Percentiles rank a stretch among this genome's conserved stretches.
These are phyloP conservation scores for Odobenus rosmarus DNA, from an alignment of 2,113 vertebrate species.

Conservation along the genomic window DNA sequence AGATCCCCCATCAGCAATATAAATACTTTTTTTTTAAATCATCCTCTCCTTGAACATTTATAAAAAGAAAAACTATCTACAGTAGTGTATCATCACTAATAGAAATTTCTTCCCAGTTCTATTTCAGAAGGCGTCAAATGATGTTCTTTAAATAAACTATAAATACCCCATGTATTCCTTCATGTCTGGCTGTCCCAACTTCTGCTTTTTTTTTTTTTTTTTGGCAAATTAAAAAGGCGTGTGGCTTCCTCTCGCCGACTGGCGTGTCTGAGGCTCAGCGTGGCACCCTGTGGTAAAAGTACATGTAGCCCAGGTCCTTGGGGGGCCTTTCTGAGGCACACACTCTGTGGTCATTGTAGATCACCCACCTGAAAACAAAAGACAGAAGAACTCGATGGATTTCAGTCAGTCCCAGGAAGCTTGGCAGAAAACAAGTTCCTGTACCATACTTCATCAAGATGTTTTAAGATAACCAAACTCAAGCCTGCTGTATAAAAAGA, in stretches of 20 bases:
- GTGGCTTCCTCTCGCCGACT: constrained; percentile 85
- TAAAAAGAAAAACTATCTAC: constrained; percentile 82
- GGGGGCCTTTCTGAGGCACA: constrained; percentile 98
- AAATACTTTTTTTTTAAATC: constrained; percentile 59
- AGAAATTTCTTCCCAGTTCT: constrained; percentile 82
- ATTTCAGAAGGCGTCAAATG: constrained; percentile 81
- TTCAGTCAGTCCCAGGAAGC: not conserved
- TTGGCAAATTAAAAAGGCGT: constrained; percentile 86
- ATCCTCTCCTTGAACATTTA: constrained; percentile 77
- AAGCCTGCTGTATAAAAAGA: not conserved
- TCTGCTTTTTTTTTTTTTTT: constrained; percentile 72
- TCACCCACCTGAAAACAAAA: constrained; percentile 94
- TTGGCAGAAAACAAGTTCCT: not conserved
- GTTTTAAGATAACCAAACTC: not conserved
- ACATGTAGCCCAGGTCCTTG: constrained; percentile 98
- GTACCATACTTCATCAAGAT: not conserved
- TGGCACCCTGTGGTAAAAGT: constrained; percentile 97
- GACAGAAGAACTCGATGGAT: constrained; percentile 32
- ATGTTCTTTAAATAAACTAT: constrained; percentile 84
- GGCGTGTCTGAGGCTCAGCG: constrained; percentile 86
- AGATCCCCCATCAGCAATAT: constrained; percentile 70
- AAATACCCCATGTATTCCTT: constrained; percentile 84
- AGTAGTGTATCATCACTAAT: constrained; percentile 74
- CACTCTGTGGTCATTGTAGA: constrained; percentile 99
- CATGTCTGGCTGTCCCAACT: constrained; percentile 83